These are phyloP conservation scores for Drosophila ercepeae DNA, from an alignment of 1,140 invertebrate genomes.

Conservation along the genomic window DNA sequence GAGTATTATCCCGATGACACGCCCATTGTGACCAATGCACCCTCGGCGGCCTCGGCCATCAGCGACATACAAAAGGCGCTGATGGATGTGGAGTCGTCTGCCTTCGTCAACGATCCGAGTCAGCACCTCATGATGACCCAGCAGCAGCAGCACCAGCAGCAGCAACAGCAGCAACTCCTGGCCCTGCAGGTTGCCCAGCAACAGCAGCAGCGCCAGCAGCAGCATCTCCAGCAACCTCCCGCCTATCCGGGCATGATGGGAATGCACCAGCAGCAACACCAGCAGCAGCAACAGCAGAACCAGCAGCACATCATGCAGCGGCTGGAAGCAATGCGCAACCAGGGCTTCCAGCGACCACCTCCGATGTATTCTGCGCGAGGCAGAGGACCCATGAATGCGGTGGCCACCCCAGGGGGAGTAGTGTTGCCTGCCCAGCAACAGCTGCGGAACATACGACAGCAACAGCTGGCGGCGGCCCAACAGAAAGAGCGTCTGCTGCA, in stretches of 20 bases:
- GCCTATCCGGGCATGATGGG: conserved; percentile 71
- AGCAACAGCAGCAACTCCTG: conserved; percentile 82
- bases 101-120: conserved; percentile 86
- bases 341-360: conserved; percentile 78
- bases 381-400: conserved; percentile 74
- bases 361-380: conserved; percentile 72
- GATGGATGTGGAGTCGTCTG: conserved; percentile 90
- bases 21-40: conserved; percentile 83
- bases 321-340: conserved; percentile 60
- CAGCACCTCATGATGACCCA: conserved; percentile 69
- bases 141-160: conserved; percentile 82
- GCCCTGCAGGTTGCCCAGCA: conserved; percentile 84
- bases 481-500: conserved; percentile 87
- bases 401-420: conserved; percentile 67
- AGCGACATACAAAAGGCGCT: conserved; percentile 95
- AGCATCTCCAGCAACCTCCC: conserved; percentile 85
- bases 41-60: conserved; percentile 88
- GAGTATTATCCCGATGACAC: conserved; percentile 88
- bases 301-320: conserved; percentile 57
- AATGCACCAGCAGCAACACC: conserved; percentile 58
- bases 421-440: conserved; percentile 79
- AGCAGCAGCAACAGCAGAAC: conserved; percentile 42
- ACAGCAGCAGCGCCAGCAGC: conserved; percentile 86
- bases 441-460: conserved; percentile 72
- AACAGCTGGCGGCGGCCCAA: conserved; percentile 83